Conservation (phyloP, 2,113 vertebrate genomes). For the Terrapene triunguis region DNA sequence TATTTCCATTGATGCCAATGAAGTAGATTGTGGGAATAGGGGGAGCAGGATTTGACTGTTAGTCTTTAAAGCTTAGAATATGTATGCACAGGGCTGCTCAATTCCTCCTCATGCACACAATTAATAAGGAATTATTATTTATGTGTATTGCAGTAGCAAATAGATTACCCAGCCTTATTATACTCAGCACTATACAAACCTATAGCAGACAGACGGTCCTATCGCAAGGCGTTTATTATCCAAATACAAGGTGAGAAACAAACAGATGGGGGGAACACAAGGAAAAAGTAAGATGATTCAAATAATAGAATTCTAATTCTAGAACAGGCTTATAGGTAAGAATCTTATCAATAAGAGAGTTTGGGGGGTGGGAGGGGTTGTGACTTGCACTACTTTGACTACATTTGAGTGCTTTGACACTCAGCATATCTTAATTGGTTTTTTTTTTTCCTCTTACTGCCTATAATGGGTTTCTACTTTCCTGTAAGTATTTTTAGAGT, state of each 20-base stretch:
- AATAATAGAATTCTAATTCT: neutral
- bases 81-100: neutral
- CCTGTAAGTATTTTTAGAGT: neutral
- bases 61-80: neutral
- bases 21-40: neutral
- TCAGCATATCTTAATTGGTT: fast-evolving
- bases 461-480: neutral
- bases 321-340: neutral
- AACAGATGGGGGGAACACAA: neutral
- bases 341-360: neutral
- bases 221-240: neutral
- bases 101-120: neutral
- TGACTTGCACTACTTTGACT: neutral
- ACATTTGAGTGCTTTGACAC: neutral
- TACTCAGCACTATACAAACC: fast-evolving
- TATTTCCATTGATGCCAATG: neutral
- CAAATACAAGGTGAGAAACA: neutral
- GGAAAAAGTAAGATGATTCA: neutral
- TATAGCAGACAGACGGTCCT: neutral
- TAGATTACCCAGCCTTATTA: neutral
- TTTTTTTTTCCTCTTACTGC: neutral
- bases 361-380: neutral
- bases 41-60: fast-evolving
- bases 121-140: neutral
- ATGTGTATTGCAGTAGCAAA: neutral